These are phyloP conservation scores for Creontiades dilutus DNA, from an alignment of 2,888 invertebrate genomes.

Conservation along the genomic window DNA sequence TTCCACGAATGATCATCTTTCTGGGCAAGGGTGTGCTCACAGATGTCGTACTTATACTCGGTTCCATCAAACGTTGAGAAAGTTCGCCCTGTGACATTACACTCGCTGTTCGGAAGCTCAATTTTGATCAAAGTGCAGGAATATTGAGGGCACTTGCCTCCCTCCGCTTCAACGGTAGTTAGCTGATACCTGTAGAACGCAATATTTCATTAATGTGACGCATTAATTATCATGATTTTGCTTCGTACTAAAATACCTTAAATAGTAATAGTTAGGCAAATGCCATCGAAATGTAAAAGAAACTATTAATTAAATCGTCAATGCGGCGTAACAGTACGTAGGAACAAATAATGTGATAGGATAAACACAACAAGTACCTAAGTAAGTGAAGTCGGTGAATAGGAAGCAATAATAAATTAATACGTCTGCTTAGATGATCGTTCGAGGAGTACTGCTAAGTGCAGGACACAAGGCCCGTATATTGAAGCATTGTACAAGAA, in stretches of 20 bases:
- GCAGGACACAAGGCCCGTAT: no score
- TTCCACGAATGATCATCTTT: constrained; percentile 86
- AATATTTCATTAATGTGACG: background rate
- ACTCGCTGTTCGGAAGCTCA: constrained; percentile 83
- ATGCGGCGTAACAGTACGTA: no score
- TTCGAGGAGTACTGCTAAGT: no score
- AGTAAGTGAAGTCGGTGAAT: no score
- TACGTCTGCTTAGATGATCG: no score
- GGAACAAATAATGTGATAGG: no score
- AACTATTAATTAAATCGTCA: no score
- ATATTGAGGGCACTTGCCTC: constrained; percentile 75
- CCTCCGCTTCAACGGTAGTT: constrained; percentile 1
- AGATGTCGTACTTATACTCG: constrained; percentile 89
- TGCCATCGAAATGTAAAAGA: no score
- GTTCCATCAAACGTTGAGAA: constrained; percentile 89
- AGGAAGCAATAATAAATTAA: no score
- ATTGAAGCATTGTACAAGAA: no score
- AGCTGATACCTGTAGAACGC: constrained; percentile 52
- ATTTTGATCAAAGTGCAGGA: constrained; percentile 83
- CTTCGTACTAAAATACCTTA: background rate
- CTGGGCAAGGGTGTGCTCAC: constrained; percentile 88
- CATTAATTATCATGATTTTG: background rate
- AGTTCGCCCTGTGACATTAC: constrained; percentile 87
- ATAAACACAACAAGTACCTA: no score
- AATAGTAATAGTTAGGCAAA: background rate